phyloP scores from a whole-genome alignment of 2,113 vertebrate species.

The Bothrops jararaca region DNA sequence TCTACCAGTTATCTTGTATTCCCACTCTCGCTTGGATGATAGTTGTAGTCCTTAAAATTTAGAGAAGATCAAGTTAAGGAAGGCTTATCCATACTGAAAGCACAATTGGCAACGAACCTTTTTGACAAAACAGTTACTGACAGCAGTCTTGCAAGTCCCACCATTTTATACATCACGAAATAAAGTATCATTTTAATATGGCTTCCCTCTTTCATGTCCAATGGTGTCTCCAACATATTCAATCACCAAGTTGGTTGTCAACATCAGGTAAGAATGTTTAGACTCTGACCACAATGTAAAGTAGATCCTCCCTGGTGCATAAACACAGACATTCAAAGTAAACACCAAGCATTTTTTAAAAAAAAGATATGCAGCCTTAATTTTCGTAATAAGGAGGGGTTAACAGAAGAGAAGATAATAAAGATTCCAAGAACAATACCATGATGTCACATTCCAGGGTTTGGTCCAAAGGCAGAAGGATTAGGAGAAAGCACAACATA shows the following conservation, averaged over 20 bases:
- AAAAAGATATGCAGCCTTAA: background rate
- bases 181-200: background rate
- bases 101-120: background rate
- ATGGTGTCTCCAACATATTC: background rate
- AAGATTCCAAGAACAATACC: background rate
- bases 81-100: background rate
- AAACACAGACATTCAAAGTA: background rate
- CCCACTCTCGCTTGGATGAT: background rate
- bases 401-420: background rate
- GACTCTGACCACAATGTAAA: background rate
- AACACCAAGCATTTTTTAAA: background rate
- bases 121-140: background rate
- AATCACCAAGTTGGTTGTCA: background rate
- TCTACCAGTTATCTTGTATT: background rate
- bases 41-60: background rate
- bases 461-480: conserved; percentile 2
- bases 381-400: background rate
- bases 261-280: background rate
- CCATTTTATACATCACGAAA: too few relatives aligned
- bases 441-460: background rate
- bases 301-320: background rate
- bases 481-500: background rate
- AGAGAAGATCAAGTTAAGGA: background rate
- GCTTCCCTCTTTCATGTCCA: background rate
- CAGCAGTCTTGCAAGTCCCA: background rate